Evolutionary conservation across 2,113 vertebrate species (phyloP), one percentile per base, ranked within the genome.

Genomic region (Pholis gunnellus): DNA sequence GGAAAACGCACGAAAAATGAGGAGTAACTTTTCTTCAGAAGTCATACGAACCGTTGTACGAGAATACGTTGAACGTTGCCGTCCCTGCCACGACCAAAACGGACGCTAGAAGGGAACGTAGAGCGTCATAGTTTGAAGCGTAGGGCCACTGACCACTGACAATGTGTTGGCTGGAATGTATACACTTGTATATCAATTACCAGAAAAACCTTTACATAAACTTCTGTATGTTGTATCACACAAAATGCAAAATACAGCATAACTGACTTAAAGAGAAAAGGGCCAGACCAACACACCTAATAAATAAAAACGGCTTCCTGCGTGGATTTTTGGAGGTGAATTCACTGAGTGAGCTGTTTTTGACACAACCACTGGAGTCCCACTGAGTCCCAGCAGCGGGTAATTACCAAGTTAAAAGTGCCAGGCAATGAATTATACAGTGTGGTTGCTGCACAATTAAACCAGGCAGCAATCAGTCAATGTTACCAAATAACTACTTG

Each of bases 401-500:
- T 94, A 94, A 95, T 95, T 94, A 95, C 93, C 86, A 91, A 82
- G 92, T 91, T 94, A 93, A 93, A 91, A 90, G 94, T 94, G 93
- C 84, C 90, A 87, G 72, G 65, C 72, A 89, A 95, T 95, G 92
- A 96, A 95, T 95, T 90, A 95, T 93, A 93, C 94, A 95, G 93
- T 93, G 93, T 89, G 93, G 76, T 85, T 90, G 61, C 88, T 82
- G 89, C 90, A 93, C 91, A 92, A 94, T 95, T 93, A 94, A 94
- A 92, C 91, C 86, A 79, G 86, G 92, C 94, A 93, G 90, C 94
- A 93, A 94, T 94, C 92, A 94, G 87, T 91, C 91, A 94, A 94
- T 95, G 92, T 94, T 95, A 96, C 90, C 92, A 95, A 94, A 95
- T 95, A 95, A 93, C 88, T 90, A 88, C 87, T 91, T 91, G 87